Base-by-base conservation (phyloP, 2,113 vertebrate genomes). In the Ibidorhyncha struthersii region DNA sequence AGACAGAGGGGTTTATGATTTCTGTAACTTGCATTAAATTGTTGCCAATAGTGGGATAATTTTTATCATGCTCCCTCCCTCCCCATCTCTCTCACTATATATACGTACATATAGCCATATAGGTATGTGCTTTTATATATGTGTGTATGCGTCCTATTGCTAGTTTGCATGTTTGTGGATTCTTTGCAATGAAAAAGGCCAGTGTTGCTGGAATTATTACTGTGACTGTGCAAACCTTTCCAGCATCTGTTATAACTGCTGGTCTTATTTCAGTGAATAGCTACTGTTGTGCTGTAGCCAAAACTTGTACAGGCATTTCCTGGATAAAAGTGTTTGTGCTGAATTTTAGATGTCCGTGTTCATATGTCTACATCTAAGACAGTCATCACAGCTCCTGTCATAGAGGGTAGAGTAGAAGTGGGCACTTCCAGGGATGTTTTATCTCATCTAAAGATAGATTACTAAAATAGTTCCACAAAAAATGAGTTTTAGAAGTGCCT, bases 401-500 rank as follows among this genome's bases (percentile, higher is more conserved):
- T 11, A 73, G 40, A 56, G 25, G 22, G 9, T 32, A 56, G 30
- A 41, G 67, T 6, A 80, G 30, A 92, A 89, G 1, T 50, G 58
- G 23, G 27, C 30, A 77, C 30, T 96, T 86, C 38, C 71, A 90
- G 53, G 47, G 55, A 32, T 53, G 34, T 55, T 94, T 92, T 69
- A 40, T 65, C 49, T 82, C 16, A 19, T 69, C 66, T 90, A 55
- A 85, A 88, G 49, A 13, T 10, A 69, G 43, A 62, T 89, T 82
- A 38, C 40, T 80, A 49, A 77, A 93, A 49, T n/a, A 89, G 34
- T 65, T 95, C 71, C 52, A 43, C 20, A 93, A 93, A 96, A 90
- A 65, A 65, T 4, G 9, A 5, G 2, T 3, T 92, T 95, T 40
- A 80, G 26, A 86, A 73, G 14, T 32, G 50, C 7, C 26, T 80